Percentiles rank a stretch among this genome's conserved stretches.
These are phyloP conservation scores for Doryteuthis pealeii DNA, from an alignment of 1,140 invertebrate genomes.

Conservation along the genomic window DNA sequence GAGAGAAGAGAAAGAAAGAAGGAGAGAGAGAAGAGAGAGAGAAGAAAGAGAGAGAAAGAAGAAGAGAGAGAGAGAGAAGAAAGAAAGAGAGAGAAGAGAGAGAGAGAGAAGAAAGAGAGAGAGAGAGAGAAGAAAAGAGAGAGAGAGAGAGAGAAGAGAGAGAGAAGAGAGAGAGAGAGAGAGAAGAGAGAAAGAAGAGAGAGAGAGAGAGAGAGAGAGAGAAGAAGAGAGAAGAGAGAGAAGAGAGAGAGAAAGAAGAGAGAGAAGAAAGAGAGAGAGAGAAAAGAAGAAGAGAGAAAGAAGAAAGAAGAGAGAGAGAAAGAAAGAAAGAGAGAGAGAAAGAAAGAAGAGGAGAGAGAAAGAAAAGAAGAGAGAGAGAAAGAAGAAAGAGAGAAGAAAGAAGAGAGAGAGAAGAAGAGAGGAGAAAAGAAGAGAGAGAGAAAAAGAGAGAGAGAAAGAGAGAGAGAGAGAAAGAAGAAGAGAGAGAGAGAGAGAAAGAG, in stretches of 20 bases:
- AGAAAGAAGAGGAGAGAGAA: neutral
- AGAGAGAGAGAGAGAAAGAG: constrained; percentile 18
- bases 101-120: neutral
- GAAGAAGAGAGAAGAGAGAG: neutral
- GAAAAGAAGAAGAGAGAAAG: neutral
- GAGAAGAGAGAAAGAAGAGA: neutral
- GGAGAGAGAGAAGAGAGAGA: neutral
- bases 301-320: neutral
- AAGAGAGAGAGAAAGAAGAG: neutral
- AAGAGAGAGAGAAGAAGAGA: constrained; percentile 7
- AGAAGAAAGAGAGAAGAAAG: neutral
- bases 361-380: neutral
- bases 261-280: neutral
- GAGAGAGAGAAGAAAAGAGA: neutral
- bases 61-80: neutral
- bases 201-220: constrained; percentile 15
- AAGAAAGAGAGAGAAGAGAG: neutral
- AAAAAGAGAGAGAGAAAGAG: constrained; percentile 5
- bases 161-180: neutral
- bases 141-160: neutral
- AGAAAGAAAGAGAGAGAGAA: neutral
- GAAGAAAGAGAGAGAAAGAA: neutral
- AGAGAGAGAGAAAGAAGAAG: constrained; percentile 15
- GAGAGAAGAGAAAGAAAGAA: neutral
- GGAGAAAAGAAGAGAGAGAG: constrained; percentile 10